These are phyloP conservation scores for Reinhardtius hippoglossoides DNA, from an alignment of 2,113 vertebrate genomes.

Conservation along the genomic window DNA sequence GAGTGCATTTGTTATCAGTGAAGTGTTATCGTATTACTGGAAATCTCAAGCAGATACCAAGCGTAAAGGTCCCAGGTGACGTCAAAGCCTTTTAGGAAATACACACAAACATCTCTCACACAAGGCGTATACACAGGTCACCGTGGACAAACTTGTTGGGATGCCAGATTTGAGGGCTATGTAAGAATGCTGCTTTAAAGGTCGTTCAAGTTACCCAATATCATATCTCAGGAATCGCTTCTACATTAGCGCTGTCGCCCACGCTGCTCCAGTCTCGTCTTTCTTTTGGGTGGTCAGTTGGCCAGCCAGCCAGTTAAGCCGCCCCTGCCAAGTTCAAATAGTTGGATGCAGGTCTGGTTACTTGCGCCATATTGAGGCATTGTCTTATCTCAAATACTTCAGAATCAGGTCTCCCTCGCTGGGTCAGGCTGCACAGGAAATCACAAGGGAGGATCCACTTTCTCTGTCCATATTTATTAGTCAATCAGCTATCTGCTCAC, in stretches of 20 bases:
- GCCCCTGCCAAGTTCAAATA: conserved; percentile 70
- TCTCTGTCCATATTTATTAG: conserved; percentile 59
- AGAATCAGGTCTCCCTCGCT: conserved; percentile 52
- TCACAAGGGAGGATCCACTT: conserved; percentile 59
- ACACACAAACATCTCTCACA: conserved; percentile 44
- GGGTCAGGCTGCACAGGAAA: conserved; percentile 42
- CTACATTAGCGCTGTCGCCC: conserved; percentile 55
- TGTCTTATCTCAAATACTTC: conserved; percentile 64
- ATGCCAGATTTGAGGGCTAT: conserved; percentile 38
- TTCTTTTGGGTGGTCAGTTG: conserved; percentile 72
- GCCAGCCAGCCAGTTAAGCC: conserved; percentile 44
- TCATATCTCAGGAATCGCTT: conserved; percentile 60
- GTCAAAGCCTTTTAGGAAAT: conserved; percentile 66
- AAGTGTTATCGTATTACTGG: conserved; percentile 62
- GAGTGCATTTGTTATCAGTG: conserved; percentile 49
- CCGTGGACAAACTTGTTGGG: conserved; percentile 37
- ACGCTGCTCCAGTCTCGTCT: conserved; percentile 51
- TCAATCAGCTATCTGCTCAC: conserved; percentile 51
- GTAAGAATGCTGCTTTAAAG: conserved; percentile 47
- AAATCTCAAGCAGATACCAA: conserved; percentile 61
- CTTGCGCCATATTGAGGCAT: conserved; percentile 66
- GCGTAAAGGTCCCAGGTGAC: conserved; percentile 66
- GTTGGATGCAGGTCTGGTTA: conserved; percentile 65
- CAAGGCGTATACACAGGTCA: conserved; percentile 41
- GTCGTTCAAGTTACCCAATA: conserved; percentile 60